Conservation (phyloP, 2,888 invertebrate genomes). For the Chrysolina haemoptera region DNA sequence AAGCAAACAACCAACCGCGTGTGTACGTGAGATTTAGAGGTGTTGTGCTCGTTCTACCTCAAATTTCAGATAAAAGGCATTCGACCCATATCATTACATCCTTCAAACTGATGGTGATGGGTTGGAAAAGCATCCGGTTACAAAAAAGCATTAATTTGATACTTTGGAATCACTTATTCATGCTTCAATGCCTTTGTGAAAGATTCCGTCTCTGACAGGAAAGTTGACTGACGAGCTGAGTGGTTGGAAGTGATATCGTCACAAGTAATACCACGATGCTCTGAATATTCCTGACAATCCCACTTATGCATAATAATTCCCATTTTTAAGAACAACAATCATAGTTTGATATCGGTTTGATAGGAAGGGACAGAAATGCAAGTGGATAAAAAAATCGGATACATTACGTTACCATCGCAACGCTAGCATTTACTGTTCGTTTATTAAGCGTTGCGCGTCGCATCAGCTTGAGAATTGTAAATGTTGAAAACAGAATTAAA, state of each 20-base stretch:
- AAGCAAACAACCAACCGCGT: neutral
- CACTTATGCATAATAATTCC: no score
- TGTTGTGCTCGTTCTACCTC: neutral
- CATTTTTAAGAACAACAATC: no score
- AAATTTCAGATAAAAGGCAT: constrained; percentile 4
- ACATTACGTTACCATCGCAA: no score
- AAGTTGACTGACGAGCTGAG: neutral
- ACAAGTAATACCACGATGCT: no score
- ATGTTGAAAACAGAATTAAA: no score
- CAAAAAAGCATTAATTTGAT: constrained; percentile 5
- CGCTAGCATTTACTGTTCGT: no score
- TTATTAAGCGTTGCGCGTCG: no score
- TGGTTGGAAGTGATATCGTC: neutral
- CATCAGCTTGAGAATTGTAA: no score
- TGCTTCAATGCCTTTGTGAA: constrained; percentile 3
- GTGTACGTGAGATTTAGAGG: neutral
- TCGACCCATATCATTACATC: constrained; percentile 15
- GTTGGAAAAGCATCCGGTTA: constrained; percentile 7
- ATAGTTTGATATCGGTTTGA: no score
- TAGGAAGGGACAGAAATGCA: no score
- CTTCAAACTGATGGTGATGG: constrained; percentile 4
- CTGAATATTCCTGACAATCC: no score
- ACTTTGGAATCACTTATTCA: neutral
- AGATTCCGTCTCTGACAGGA: neutral
- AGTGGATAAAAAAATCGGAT: no score